phyloP scores from a whole-genome alignment of 2,113 vertebrate species.

The Phrynocephalus versicolor region DNA sequence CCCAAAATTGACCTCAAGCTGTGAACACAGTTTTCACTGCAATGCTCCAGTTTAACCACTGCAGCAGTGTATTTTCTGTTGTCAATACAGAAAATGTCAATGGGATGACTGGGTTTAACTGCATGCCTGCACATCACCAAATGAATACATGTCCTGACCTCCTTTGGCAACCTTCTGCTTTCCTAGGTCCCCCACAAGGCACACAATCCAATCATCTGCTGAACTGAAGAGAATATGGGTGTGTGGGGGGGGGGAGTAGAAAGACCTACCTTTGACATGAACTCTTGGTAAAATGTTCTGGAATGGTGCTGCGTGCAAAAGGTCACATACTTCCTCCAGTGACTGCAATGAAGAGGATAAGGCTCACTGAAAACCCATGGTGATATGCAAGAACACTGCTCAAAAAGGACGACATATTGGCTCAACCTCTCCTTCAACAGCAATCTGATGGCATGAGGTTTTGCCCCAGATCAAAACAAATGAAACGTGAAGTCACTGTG shows the following conservation, averaged over 20 bases:
- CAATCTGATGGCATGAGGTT: not conserved
- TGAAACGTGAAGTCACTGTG: too few relatives aligned
- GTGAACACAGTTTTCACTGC: too few relatives aligned
- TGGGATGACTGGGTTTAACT: too few relatives aligned
- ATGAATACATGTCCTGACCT: not conserved
- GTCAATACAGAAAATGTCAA: too few relatives aligned
- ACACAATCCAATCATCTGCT: not conserved
- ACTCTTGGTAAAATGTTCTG: conserved; percentile 89
- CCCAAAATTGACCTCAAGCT: too few relatives aligned
- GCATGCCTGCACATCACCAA: too few relatives aligned
- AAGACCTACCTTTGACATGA: conserved; percentile 84
- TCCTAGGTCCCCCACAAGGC: not conserved
- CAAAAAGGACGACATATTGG: conserved; percentile 8
- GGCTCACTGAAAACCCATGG: not conserved
- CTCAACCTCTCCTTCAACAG: not conserved
- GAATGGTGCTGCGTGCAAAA: conserved; percentile 86
- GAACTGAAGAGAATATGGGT: not conserved
- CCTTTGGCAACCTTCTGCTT: not conserved
- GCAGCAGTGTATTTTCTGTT: too few relatives aligned
- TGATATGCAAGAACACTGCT: not conserved
- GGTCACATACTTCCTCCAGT: conserved; percentile 88
- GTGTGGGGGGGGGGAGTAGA: not conserved
- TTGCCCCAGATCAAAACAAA: not conserved
- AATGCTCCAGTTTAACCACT: too few relatives aligned
- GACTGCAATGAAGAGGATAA: conserved; percentile 72